Base-by-base conservation (phyloP, 2,113 vertebrate species). In the Dromiciops gliroides region DNA sequence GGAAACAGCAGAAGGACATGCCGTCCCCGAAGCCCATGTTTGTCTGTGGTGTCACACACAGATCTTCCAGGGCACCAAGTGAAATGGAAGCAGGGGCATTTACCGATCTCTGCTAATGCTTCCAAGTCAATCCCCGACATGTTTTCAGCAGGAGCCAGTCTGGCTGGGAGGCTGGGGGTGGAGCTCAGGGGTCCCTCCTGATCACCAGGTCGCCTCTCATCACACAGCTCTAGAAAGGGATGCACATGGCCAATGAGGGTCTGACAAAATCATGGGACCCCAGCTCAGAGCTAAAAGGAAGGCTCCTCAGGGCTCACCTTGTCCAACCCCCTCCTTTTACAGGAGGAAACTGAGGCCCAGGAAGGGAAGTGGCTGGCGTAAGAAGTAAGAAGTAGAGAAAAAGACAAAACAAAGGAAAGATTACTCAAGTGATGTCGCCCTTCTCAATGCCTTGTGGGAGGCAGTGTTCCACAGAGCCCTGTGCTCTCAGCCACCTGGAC, bases 81-180 rank as follows among this genome's bases (percentile, higher is more conserved):
- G 37, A 94, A 94, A 51, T 8, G 23, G 3, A 56, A 83, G 52
- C 88, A 93, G 93, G n/a, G 1, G 24, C 92, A 52, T 50, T 97
- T 97, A 99, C 99, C 99, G 83, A 98, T 98, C 92, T 99, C 99
- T 5, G 98, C 99, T 97, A 99, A 96, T 95, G 98, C 96, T 96
- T 99, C 99, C 95, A 99, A 97, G 51, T 99, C 98, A 89, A 93
- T 93, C 14, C 95, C 89, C 3, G 98, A 98, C 67, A 97, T 97
- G 89, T 49, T 97, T 91, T 6, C 60, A 49, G 28, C 51, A 94
- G 48, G n/a, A 93, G 48, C 3, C 89, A 60, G 11, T 1, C 49
- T 95, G 0, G 31, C 91, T 83, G 23, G 89, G 44, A 93, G 52
- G 93, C 1, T 10, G 56, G 90, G 89, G 51, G 60, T 56, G 89